Evolutionary conservation across 2,888 invertebrate genomes (phyloP), one percentile per base, ranked within the genome.

Genomic region (Luperina testacea): DNA sequence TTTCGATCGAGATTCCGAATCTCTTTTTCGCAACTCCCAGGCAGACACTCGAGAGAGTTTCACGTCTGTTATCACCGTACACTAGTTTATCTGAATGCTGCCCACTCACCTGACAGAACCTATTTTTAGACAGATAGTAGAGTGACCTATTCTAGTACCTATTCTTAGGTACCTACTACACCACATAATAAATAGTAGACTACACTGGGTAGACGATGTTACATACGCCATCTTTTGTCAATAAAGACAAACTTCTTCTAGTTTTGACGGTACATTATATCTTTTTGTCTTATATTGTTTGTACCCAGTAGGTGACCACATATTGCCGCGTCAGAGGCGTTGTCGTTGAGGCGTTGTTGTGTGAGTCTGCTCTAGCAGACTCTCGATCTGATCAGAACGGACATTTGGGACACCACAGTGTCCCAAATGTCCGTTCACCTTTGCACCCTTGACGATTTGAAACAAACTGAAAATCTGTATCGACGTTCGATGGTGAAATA

Each of bases 101-200:
- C 84, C 84, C 84, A 72, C 57, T 78, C 78, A 81, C 74, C 73
- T 70, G 73, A 72, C 67, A 64, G 48, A 38, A 53, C 5, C 3
- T 71, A 84, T 77, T 82, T 61, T 77, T 72, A 67, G 81, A 57
- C 72, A 42, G 45, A 84, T 84, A 83, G 84, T 83, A 82, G 74
- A 67, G 20, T 79, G 83, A 80, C 83, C 85, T 70, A 83, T 80
- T 83, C 80, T 76, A 67, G 24, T 73, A 42, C 24, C 72, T 83
- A 83, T 75, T 80, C 15, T 73, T 84, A 80, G 84, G 24, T 13
- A 27, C 13, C 15, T 27, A 53, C 59, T 59, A 74, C 48, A 68
- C 24, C 11, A n/a, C n/a, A 2, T 48, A 51, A 38, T 17, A 24
- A 17, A 72, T 11, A 45, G 24, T 13, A 73, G 45, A 57, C 27